phyloP scores from a whole-genome alignment of 1,140 invertebrate genomes.

The Drosophila fuyamai region DNA sequence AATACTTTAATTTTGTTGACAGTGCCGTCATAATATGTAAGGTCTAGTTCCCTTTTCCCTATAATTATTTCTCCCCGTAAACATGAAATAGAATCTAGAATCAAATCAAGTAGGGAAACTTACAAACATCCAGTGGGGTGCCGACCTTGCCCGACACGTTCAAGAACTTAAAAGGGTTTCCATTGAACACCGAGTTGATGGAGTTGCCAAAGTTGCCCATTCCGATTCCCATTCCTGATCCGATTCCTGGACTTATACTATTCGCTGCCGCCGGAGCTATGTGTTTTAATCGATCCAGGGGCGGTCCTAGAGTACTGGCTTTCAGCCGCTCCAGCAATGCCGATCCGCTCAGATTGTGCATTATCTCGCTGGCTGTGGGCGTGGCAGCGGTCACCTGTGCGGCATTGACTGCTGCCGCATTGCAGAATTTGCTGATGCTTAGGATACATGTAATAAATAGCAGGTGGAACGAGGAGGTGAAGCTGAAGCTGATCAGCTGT shows the following conservation, averaged over 20 bases:
- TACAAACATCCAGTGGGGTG: conserved; percentile 64
- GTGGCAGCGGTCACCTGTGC: conserved; percentile 61
- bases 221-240: conserved; percentile 23
- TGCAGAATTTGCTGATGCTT: conserved; percentile 78
- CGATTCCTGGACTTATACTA: conserved; percentile 39
- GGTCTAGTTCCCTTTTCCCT: no score
- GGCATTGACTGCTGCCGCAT: conserved; percentile 67
- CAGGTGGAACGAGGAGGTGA: conserved; percentile 73
- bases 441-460: conserved; percentile 73
- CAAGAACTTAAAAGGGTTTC: conserved; percentile 49
- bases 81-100: not conserved
- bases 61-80: not conserved
- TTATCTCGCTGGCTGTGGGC: conserved; percentile 61
- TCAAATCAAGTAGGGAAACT: conserved; percentile 23
- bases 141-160: conserved; percentile 68
- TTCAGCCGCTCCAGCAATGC: conserved; percentile 62
- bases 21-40: no score
- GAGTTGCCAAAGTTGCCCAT: conserved; percentile 43
- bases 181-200: conserved; percentile 50
- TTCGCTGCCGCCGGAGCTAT: conserved; percentile 61
- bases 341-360: conserved; percentile 63
- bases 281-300: conserved; percentile 55
- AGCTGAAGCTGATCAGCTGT: conserved; percentile 81
- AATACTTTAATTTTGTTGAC: no score
- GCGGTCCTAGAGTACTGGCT: conserved; percentile 61